Evolutionary conservation across 2,797 vertebrate genomes (phyloP).

Genomic region (Iguana delicatissima): DNA sequence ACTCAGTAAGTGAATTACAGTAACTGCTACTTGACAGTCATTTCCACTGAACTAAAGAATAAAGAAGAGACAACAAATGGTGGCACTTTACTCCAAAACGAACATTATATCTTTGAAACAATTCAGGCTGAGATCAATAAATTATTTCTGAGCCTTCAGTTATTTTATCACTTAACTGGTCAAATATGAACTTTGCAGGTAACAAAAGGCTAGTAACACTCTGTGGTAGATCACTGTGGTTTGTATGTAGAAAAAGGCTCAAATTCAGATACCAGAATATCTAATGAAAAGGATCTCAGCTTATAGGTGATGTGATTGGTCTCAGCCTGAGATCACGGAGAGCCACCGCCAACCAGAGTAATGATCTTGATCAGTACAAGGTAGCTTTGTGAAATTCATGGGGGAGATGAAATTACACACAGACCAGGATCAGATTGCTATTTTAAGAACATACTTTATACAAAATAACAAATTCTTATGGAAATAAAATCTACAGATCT

Average conservation of each 20-base stretch:
- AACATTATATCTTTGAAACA: neutral
- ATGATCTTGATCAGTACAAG: neutral
- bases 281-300: neutral
- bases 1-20: neutral
- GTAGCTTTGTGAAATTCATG: neutral
- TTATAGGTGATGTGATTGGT: neutral
- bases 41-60: neutral
- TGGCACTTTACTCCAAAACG: neutral
- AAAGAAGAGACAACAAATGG: neutral
- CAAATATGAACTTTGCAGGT: neutral
- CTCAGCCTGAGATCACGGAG: neutral
- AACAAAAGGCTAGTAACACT: neutral
- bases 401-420: conserved; percentile 69
- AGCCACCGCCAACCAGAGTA: neutral
- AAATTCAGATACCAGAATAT: neutral
- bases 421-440: conserved; percentile 70
- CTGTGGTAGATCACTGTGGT: neutral
- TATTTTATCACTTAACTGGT: neutral
- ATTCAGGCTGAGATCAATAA: neutral
- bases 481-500: conserved; percentile 87
- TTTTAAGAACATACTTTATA: conserved; percentile 87
- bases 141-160: neutral
- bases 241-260: neutral
- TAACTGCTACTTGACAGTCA: neutral
- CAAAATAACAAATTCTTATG: conserved; percentile 87